Percentiles rank a stretch among this genome's conserved stretches.
These are phyloP conservation scores for Acomys russatus DNA, from an alignment of 2,797 vertebrate genomes.

Conservation along the genomic window DNA sequence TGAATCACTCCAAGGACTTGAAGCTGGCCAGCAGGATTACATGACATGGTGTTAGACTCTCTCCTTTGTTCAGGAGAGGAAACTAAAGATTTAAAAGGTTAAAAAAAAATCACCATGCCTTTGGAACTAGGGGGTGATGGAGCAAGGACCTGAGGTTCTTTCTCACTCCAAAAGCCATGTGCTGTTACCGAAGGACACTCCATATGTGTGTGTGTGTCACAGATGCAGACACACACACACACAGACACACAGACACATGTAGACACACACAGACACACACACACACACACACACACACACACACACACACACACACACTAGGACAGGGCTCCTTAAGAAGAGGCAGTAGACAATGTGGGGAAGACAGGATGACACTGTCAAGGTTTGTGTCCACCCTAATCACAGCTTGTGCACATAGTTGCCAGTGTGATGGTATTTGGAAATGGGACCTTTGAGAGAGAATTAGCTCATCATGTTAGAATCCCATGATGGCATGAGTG, in stretches of 20 bases:
- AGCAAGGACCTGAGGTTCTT: background rate
- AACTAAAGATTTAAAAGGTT: background rate
- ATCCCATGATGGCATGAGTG: background rate
- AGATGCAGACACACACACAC: background rate
- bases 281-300: background rate
- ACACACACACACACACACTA: background rate
- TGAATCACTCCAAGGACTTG: background rate
- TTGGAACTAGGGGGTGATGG: background rate
- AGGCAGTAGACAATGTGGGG: background rate
- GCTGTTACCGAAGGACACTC: background rate
- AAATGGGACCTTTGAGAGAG: background rate
- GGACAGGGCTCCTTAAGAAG: background rate
- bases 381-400: background rate
- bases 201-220: no score
- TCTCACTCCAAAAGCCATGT: background rate
- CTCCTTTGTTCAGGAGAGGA: conserved; percentile 6
- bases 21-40: background rate
- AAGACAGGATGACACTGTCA: background rate
- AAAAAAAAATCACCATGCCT: background rate
- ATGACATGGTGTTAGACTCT: background rate
- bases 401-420: background rate
- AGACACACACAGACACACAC: background rate
- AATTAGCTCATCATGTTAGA: background rate
- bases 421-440: background rate
- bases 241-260: background rate